Base-by-base conservation (phyloP, 2,888 invertebrate genomes). In the Ganaspis brasiliensis region DNA sequence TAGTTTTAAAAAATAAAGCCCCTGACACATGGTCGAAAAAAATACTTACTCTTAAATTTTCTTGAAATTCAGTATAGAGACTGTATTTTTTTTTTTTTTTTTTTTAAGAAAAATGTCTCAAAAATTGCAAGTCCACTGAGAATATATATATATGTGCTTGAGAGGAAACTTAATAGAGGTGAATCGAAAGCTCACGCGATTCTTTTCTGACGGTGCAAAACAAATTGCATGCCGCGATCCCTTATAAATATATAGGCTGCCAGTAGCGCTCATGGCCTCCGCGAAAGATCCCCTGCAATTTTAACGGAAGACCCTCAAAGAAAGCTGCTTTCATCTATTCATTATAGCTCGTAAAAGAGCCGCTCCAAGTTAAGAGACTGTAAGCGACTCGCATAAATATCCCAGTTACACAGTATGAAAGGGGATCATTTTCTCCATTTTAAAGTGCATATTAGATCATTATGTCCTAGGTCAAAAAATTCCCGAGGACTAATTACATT, bases 331-430 rank as follows among this genome's bases (percentile, higher is more conserved):
- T 67, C 67, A 45, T 67, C 67, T 67, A 67, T 67, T 67, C 67
- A 67, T 67, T 67, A 67, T 67, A 45, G 67, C 67, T 67, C 45
- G 67, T 67, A 45, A 67, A 67, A 67, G 67, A 67, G 67, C 67
- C 67, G 67, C 67, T 45, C 45, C 19, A 26, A 67, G 67, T 67
- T 24, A 67, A 67, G 67, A 26, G 67, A 67, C 67, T 67, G 45
- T 67, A 24, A 45, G 67, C 45, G 67, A 67, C 67, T 67, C 67
- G 67, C 67, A 67, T 67, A 67, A 67, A 67, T 67, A 67, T 67
- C 67, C 67, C 67, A 26, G 67, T 67, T 67, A 67, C 45, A n/a
- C 67, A 45, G 67, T 24, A 67, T 45, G 67, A 45, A 45, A 67
- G 67, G 67, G 67, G 67, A 67, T 67, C 45, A 67, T 45, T 67